Evolutionary conservation across 2,888 invertebrate genomes (phyloP), one percentile per base, ranked within the genome.

Genomic region (Stratiomys singularior): DNA sequence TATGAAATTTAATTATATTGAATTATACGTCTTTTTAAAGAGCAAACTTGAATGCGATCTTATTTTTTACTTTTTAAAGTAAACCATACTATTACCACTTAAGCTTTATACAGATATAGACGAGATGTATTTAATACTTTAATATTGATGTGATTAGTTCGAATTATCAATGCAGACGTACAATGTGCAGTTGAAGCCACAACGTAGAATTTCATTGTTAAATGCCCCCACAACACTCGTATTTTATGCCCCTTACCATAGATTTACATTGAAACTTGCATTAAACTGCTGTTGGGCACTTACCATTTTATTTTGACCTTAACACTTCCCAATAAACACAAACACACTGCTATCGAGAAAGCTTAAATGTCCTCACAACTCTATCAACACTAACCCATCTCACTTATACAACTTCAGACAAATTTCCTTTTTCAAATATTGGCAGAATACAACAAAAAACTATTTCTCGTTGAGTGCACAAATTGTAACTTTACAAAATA

Each of bases 61-160:
- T 69, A 69, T 69, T 69, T 46, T 46, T 69, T 25, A 69, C 46
- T 69, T 47, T 69, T 69, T 46, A 47, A 69, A 69, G 47, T 69
- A 30, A 69, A 69, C 69, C 69, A 69, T 69, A 69, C 69, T 69
- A 69, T 66, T 69, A 69, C 69, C 69, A 69, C 13, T 25, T 69
- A 66, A 69, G 69, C 69, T 69, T 69, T 69, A 69, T 69, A 66
- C 27, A 44, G 5, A 69, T 23, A 18, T 37, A 66, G 18, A 52
- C 52, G 23, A 60, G 25, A 69, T 25, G 30, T 69, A 69, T 47
- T 47, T 66, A 66, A 69, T 69, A 69, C 23, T 69, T 46, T 25
- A 23, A 46, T 30, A 18, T 69, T 69, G 23, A 69, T 69, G 69
- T 69, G 69, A 69, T 69, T 47, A 69, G 69, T 46, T 23, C 11